Conservation (phyloP, 2,113 vertebrate genomes). For the Chiloscyllium plagiosum region DNA sequence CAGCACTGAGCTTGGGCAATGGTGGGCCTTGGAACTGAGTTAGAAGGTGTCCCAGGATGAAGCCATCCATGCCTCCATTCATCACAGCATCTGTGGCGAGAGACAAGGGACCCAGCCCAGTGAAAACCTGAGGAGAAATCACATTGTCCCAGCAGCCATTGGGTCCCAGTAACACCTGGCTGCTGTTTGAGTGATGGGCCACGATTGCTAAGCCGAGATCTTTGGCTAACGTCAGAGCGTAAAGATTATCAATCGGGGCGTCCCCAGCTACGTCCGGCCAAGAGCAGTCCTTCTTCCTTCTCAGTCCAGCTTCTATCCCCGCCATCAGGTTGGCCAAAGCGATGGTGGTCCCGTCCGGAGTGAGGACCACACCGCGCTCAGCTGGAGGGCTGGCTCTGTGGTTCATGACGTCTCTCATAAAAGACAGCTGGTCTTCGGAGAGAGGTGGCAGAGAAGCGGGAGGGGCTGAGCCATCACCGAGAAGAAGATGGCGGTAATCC, state of each 20-base stretch:
- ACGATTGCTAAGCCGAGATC: conserved; percentile 55
- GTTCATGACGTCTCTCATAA: conserved; percentile 44
- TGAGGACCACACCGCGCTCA: conserved; percentile 57
- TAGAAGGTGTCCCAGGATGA: conserved; percentile 60
- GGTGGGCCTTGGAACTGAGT: conserved; percentile 38
- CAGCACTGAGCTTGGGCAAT: conserved; percentile 47
- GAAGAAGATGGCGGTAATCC: conserved; percentile 45
- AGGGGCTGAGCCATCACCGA: neutral
- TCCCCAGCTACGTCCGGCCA: neutral
- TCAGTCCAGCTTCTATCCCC: conserved; percentile 62
- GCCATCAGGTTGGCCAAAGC: conserved; percentile 62
- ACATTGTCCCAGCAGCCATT: conserved; percentile 75
- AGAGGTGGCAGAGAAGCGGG: neutral
- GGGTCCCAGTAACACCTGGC: conserved; percentile 45
- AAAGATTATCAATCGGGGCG: conserved; percentile 44
- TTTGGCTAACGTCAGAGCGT: conserved; percentile 55
- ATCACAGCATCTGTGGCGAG: conserved; percentile 56
- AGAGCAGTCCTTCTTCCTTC: neutral
- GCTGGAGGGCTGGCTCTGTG: conserved; percentile 41
- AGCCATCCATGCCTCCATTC: conserved; percentile 76
- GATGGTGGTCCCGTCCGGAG: conserved; percentile 71
- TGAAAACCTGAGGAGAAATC: conserved; percentile 59
- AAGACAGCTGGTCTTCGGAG: conserved; percentile 41
- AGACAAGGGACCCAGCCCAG: conserved; percentile 49
- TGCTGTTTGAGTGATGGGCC: neutral